Base-by-base conservation (phyloP, 2,797 vertebrate genomes). In the Eurystomus glaucurus region DNA sequence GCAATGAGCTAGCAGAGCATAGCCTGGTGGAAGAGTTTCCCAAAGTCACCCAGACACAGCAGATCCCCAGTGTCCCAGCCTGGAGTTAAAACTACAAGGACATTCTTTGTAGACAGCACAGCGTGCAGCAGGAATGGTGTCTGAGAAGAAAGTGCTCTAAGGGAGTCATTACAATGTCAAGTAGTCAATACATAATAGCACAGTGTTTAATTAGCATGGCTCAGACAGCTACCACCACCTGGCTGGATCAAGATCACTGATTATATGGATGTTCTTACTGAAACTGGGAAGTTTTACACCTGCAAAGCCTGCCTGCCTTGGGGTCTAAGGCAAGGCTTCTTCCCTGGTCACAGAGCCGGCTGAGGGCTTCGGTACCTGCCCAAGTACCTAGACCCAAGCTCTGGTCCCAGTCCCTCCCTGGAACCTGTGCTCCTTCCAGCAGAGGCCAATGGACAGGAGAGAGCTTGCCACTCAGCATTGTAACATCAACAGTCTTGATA, bases 41-140 rank as follows among this genome's bases (percentile, higher is more conserved):
- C n/a, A 45, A 80, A 74, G 35, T 55, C 68, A 77, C 9, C 1
- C 7, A 61, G 39, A 41, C 6, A 26, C 8, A 52, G 23, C 43
- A 82, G 21, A 65, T 64, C n/a, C 16, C 15, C 2, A 6, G 0
- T 25, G 21, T 43, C 23, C 58, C 66, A 79, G 15, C 3, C 37
- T 39, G 10, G 31, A 35, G 19, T 18, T 45, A 61, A 84, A 88
- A 78, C 23, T 15, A 20, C 14, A 46, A 57, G 33, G 29, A 18
- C 5, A 25, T 14, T 12, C 35, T 65, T 52, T 82, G 66, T 35
- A 82, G 33, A 15, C 3, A 37, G 31, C 50, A 64, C 15, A 52
- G 14, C 1, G 1, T 2, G 4, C 0, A 2, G 17, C 31, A 52
- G 31, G 16, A 66, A 78, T 8, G 26, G 1, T 26, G 14, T 11